Percentiles rank a stretch among this genome's conserved stretches.
Conservation (phyloP, 2,797 vertebrate species). For the Pteropus rufus region DNA sequence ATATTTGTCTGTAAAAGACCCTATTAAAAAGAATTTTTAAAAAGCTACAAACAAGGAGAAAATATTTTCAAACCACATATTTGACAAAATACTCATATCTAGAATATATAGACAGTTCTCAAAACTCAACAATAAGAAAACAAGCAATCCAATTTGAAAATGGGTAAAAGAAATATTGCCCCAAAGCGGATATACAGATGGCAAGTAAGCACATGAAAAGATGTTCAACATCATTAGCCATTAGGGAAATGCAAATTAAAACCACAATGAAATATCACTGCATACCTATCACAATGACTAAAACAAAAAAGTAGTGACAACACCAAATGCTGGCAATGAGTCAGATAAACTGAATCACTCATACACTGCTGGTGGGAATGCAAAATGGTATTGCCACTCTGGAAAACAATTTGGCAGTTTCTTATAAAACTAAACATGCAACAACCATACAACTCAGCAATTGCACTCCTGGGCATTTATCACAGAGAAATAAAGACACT, state of each 20-base stretch:
- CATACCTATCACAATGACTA: neutral
- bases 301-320: slow-evolving; percentile 9
- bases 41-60: neutral
- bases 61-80: neutral
- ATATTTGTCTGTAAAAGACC: neutral
- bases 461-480: neutral
- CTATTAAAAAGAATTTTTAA: neutral
- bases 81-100: neutral
- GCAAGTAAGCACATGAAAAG: neutral
- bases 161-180: neutral
- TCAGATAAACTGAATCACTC: slow-evolving; percentile 18
- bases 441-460: neutral
- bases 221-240: neutral
- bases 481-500: slow-evolving; percentile 1
- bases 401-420: neutral
- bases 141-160: neutral
- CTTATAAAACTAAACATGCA: slow-evolving; percentile 11
- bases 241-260: slow-evolving; percentile 10
- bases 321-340: slow-evolving; percentile 26
- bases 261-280: neutral
- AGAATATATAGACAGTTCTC: neutral
- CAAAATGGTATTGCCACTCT: neutral
- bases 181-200: neutral
- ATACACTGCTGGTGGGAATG: neutral
- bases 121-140: slow-evolving; percentile 15